These are phyloP conservation scores for Cephus pygmeus DNA, from an alignment of 2,888 invertebrate species.

Conservation along the genomic window DNA sequence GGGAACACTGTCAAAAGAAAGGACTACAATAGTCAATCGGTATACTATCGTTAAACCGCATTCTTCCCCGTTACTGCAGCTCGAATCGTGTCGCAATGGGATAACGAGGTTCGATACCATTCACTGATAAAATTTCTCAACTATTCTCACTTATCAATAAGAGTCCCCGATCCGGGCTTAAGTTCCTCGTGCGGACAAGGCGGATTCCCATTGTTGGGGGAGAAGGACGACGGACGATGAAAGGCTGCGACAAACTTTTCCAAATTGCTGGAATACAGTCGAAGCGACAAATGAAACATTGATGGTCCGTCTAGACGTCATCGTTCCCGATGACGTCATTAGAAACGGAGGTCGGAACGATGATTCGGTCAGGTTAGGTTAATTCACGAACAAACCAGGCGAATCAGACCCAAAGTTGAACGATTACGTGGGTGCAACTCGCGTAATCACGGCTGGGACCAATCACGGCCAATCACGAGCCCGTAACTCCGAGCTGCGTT, in stretches of 20 bases:
- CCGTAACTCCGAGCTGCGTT: constrained; percentile 43
- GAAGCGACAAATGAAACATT: neutral
- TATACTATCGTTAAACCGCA: neutral
- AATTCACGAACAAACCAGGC: neutral
- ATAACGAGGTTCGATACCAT: neutral
- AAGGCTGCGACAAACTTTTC: neutral
- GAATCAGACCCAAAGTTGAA: neutral
- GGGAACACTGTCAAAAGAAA: neutral
- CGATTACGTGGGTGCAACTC: neutral
- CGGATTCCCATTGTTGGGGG: neutral
- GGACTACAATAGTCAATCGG: neutral
- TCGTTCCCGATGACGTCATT: neutral
- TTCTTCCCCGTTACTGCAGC: neutral
- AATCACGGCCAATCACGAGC: constrained; percentile 46
- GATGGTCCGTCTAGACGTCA: neutral
- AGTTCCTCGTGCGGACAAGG: neutral
- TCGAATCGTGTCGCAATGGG: neutral
- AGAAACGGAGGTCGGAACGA: neutral
- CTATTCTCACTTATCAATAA: neutral
- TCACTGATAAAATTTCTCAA: neutral
- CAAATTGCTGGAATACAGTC: neutral
- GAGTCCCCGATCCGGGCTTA: neutral
- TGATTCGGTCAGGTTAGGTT: neutral
- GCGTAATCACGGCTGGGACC: constrained; percentile 15
- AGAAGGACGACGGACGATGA: neutral